These are phyloP conservation scores for Tarsius wallacei DNA, from an alignment of 2,797 vertebrate species.

Conservation along the genomic window DNA sequence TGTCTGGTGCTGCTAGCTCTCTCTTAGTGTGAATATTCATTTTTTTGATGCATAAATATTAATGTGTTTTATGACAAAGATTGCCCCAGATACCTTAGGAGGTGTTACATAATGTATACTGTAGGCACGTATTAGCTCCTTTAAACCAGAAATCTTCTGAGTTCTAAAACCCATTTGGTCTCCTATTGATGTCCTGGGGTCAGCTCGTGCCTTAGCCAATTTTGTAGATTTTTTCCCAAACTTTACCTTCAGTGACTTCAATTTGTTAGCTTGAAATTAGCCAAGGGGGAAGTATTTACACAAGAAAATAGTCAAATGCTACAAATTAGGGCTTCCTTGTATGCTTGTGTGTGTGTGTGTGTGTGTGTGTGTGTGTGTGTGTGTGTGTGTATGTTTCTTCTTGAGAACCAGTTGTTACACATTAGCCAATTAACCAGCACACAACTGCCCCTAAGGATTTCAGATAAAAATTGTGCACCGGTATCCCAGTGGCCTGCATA, in stretches of 20 bases:
- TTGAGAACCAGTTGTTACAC: neutral
- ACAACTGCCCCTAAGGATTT: neutral
- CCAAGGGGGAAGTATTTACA: neutral
- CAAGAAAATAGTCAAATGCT: neutral
- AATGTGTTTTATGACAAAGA: conserved; percentile 38
- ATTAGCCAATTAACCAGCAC: neutral
- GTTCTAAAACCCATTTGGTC: neutral
- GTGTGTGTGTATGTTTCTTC: neutral
- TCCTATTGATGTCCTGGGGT: neutral
- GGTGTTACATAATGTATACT: neutral
- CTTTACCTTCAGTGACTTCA: neutral
- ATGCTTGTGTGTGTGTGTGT: neutral
- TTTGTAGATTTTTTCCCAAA: neutral
- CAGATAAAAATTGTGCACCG: neutral
- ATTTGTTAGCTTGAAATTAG: neutral
- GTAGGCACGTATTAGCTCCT: neutral
- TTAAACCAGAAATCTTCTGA: neutral
- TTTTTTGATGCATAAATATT: conserved; percentile 40
- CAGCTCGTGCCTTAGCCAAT: neutral
- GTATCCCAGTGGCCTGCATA: neutral
- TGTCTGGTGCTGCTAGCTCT: neutral
- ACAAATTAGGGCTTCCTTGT: neutral
- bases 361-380: neutral
- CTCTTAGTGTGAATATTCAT: neutral
- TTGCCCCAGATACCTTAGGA: neutral